Evolutionary conservation across 1,140 invertebrate species (phyloP).

Genomic region (Phymorhynchus buccinoides): DNA sequence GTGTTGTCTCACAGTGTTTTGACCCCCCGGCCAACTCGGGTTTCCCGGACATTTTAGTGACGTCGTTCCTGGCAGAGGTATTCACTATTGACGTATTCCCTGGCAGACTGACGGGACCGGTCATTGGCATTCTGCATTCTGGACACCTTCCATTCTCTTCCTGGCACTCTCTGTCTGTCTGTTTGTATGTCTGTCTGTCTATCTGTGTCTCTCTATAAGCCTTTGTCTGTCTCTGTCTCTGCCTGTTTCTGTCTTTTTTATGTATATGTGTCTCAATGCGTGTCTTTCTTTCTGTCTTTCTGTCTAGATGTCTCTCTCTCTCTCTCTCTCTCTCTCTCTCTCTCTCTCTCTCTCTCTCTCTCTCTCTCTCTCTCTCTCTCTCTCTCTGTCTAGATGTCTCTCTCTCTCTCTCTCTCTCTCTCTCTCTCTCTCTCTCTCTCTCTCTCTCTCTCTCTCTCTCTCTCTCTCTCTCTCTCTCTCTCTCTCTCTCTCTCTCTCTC

Average conservation of each 20-base stretch:
- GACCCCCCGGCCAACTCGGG: too few relatives aligned
- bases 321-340: neutral
- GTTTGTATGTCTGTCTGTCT: neutral
- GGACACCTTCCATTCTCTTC: too few relatives aligned
- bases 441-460: too few relatives aligned
- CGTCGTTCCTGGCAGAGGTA: too few relatives aligned
- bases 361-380: neutral
- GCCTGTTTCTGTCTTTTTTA: neutral
- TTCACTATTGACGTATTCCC: too few relatives aligned
- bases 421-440: neutral
- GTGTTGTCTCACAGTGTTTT: too few relatives aligned
- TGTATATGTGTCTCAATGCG: neutral
- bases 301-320: neutral
- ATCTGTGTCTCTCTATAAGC: neutral
- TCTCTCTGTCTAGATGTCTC: too few relatives aligned
- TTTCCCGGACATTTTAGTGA: too few relatives aligned
- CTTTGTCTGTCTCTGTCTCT: neutral
- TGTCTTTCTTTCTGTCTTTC: slow-evolving; percentile 17
- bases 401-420: neutral
- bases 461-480: too few relatives aligned
- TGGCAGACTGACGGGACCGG: too few relatives aligned
- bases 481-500: too few relatives aligned
- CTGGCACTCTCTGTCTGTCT: neutral
- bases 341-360: neutral
- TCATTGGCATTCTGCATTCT: too few relatives aligned